These are phyloP conservation scores for Laothoe populi DNA, from an alignment of 2,888 invertebrate species.

Conservation along the genomic window DNA sequence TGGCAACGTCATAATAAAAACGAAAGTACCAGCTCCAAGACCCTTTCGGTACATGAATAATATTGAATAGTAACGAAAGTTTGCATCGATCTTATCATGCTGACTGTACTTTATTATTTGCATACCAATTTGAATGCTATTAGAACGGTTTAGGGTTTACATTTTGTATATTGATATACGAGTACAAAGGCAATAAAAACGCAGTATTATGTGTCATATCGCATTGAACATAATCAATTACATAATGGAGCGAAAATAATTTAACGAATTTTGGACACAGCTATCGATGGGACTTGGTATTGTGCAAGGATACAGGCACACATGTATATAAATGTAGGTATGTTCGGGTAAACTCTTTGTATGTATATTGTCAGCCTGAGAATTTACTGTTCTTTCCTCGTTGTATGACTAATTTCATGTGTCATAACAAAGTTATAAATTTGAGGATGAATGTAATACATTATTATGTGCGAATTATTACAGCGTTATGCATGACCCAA, in stretches of 20 bases:
- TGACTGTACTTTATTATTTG: constrained; percentile 1
- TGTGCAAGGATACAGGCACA: too few species aligned
- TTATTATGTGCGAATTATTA: neutral
- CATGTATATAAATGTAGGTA: too few species aligned
- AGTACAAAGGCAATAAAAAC: neutral
- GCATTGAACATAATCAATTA: neutral
- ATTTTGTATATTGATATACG: neutral
- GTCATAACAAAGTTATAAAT: neutral
- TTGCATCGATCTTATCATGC: constrained; percentile 23
- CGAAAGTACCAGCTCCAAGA: constrained; percentile 48
- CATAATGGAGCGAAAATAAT: too few species aligned
- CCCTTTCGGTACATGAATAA: constrained; percentile 44
- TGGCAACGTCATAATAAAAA: constrained; percentile 43
- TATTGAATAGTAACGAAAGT: constrained; percentile 29
- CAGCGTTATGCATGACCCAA: neutral
- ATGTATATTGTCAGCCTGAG: too few species aligned
- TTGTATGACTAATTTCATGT: neutral
- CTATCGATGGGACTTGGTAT: too few species aligned
- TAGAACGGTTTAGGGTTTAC: neutral
- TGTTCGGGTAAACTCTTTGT: too few species aligned
- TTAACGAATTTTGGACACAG: too few species aligned
- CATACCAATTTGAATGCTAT: neutral
- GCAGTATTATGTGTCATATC: neutral
- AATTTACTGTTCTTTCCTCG: neutral
- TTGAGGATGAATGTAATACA: neutral